phyloP scores from a whole-genome alignment of 2,888 invertebrate species.

The Agriopis leucophaearia region DNA sequence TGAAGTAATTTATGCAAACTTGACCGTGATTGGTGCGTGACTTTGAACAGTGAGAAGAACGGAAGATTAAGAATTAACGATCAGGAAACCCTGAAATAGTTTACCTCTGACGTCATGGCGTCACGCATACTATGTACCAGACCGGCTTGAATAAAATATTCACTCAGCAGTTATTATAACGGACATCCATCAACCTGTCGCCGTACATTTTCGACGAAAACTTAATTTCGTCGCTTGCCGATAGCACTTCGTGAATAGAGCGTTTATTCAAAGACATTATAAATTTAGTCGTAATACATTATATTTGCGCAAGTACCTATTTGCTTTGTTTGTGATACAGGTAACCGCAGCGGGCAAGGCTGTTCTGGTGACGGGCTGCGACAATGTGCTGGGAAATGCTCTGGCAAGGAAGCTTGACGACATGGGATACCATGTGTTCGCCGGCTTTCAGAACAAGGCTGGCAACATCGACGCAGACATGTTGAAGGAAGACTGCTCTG shows the following conservation, averaged over 20 bases:
- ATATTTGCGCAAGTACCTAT: background rate
- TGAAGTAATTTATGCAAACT: conserved; percentile 57
- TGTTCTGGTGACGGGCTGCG: conserved; percentile 94
- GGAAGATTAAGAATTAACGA: conserved; percentile 74
- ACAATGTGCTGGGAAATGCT: conserved; percentile 90
- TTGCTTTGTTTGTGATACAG: conserved; percentile 70
- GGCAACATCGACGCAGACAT: conserved; percentile 90
- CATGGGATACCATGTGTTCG: conserved; percentile 95
- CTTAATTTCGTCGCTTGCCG: conserved; percentile 70
- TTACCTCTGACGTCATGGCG: conserved; percentile 70
- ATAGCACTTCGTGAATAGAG: conserved; percentile 43
- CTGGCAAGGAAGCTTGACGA: conserved; percentile 93
- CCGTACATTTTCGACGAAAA: conserved; percentile 76
- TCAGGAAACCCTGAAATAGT: conserved; percentile 74
- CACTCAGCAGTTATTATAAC: conserved; percentile 75
- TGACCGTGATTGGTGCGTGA: conserved; percentile 66
- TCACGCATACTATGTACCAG: conserved; percentile 67
- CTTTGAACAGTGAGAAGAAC: conserved; percentile 66
- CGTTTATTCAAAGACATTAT: conserved; percentile 48
- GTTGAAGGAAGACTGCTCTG: conserved; percentile 92
- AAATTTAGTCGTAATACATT: conserved; percentile 38
- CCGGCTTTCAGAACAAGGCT: conserved; percentile 90
- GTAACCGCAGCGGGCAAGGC: conserved; percentile 93
- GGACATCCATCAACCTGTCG: conserved; percentile 78
- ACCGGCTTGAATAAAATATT: conserved; percentile 76